These are phyloP conservation scores for Callyntrura guangdongensis DNA, from an alignment of 2,888 invertebrate species.

Conservation along the genomic window DNA sequence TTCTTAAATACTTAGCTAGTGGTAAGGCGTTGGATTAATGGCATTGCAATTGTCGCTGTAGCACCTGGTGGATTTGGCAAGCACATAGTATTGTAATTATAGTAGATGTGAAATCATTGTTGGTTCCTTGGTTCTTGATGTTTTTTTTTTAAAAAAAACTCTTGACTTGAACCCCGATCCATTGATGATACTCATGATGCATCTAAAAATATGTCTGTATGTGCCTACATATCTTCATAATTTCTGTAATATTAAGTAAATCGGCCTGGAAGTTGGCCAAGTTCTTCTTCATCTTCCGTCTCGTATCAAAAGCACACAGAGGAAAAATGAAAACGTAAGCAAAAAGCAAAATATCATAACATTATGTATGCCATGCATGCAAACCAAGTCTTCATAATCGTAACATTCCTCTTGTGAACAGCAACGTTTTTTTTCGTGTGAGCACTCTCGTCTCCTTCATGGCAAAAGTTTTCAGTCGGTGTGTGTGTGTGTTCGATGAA, in stretches of 20 bases:
- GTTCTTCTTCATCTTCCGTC: conserved; percentile 16
- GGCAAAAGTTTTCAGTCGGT: neutral
- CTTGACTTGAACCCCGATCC: no score
- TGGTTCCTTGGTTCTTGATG: no score
- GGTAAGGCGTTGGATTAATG: no score
- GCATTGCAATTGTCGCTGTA: no score
- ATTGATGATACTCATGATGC: neutral
- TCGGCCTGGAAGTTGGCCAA: conserved; percentile 41
- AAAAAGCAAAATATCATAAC: conserved; percentile 9
- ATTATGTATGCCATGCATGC: conserved; percentile 1
- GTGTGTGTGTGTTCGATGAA: neutral
- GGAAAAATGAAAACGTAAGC: neutral
- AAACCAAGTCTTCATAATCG: conserved; percentile 1
- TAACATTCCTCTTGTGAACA: neutral
- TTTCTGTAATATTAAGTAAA: conserved; percentile 57
- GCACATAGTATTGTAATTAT: no score
- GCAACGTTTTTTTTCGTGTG: neutral
- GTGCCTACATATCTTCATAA: conserved; percentile 44
- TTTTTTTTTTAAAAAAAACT: no score
- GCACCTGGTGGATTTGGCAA: no score
- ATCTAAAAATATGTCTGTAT: conserved; percentile 20
- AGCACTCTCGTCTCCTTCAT: neutral
- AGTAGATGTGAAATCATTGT: no score
- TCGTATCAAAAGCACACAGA: conserved; percentile 17
- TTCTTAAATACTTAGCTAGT: no score